Conservation (phyloP, 2,888 invertebrate genomes). For the Girardia tigrina region DNA sequence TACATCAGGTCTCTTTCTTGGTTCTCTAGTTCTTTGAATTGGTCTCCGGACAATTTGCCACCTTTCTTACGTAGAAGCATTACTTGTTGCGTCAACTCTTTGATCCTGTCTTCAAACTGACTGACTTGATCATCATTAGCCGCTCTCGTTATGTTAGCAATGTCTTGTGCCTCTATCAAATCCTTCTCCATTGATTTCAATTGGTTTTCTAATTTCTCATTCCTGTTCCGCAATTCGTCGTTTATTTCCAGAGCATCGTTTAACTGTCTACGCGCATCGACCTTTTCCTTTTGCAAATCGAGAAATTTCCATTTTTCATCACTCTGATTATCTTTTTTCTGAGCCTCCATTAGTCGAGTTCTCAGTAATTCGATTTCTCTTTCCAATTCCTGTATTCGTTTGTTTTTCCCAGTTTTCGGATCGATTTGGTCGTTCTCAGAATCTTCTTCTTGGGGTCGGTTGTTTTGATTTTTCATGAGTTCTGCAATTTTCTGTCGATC, state of each 20-base stretch:
- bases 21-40: slow-evolving; percentile 33
- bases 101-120: slow-evolving; percentile 28
- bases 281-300: slow-evolving; percentile 33
- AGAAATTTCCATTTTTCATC: slow-evolving; percentile 36
- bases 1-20: slow-evolving; percentile 32
- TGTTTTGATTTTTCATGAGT: neutral
- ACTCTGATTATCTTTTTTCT: slow-evolving; percentile 30
- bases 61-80: slow-evolving; percentile 34
- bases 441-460: neutral
- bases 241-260: slow-evolving; percentile 21
- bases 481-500: slow-evolving; percentile 26
- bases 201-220: slow-evolving; percentile 24
- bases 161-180: slow-evolving; percentile 17
- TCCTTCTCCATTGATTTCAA: slow-evolving; percentile 2
- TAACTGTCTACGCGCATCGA: slow-evolving; percentile 32
- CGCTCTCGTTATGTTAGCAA: neutral
- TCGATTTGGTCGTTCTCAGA: slow-evolving; percentile 1
- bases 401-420: neutral
- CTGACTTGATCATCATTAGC: slow-evolving; percentile 33
- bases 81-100: slow-evolving; percentile 33
- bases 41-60: slow-evolving; percentile 26
- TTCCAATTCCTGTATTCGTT: slow-evolving; percentile 15
- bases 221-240: slow-evolving; percentile 21
- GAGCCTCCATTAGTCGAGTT: slow-evolving; percentile 30
- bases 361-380: slow-evolving; percentile 28